Evolutionary conservation across 2,797 vertebrate species (phyloP).

Genomic region (Chrysolophus pictus): DNA sequence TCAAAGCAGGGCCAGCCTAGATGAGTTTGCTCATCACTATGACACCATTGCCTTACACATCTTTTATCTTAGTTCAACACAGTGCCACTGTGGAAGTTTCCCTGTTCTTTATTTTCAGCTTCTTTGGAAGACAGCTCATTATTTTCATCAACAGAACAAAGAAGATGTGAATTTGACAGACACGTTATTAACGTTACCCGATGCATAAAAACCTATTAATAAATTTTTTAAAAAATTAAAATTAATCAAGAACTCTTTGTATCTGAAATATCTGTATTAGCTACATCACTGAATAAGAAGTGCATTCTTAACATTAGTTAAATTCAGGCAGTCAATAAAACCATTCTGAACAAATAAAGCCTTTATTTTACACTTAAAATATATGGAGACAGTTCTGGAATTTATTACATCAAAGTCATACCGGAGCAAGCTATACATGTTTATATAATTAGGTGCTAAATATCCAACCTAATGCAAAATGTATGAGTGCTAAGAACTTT

Average conservation of each 20-base stretch:
- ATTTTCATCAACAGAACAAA: neutral
- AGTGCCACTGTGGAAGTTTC: neutral
- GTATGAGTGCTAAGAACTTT: neutral
- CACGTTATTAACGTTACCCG: neutral
- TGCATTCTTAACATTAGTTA: neutral
- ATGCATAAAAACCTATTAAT: neutral
- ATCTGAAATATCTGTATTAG: neutral
- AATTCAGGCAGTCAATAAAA: neutral
- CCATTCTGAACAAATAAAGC: neutral
- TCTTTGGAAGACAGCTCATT: neutral
- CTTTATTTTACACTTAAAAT: neutral
- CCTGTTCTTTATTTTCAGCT: conserved; percentile 11
- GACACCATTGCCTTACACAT: neutral
- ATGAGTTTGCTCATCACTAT: neutral
- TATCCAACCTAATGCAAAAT: neutral
- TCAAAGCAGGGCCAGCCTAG: neutral
- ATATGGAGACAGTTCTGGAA: neutral
- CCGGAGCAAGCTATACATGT: neutral
- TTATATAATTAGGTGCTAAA: neutral
- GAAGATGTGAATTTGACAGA: neutral
- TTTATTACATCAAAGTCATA: neutral
- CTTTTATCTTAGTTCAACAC: neutral
- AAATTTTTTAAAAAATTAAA: neutral
- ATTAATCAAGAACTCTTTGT: neutral
- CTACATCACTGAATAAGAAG: neutral